These are phyloP conservation scores for Dinothrombium tinctorium DNA, from an alignment of 1,140 invertebrate genomes.

Conservation along the genomic window DNA sequence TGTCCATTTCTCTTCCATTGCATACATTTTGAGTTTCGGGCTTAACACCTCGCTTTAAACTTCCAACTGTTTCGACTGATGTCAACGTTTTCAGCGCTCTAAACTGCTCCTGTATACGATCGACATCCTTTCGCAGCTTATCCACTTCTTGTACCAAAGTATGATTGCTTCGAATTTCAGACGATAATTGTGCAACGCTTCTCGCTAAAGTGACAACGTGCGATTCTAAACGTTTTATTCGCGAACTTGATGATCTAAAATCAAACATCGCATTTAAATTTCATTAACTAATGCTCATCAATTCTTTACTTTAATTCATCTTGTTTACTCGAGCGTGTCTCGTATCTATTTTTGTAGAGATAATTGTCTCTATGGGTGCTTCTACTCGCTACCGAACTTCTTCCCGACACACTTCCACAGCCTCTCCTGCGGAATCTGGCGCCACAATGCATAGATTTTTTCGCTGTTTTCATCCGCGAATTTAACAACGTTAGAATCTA, in stretches of 20 bases:
- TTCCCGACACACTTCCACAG: slow-evolving; percentile 3
- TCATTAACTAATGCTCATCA: neutral
- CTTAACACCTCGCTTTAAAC: neutral
- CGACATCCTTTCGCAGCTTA: slow-evolving; percentile 53
- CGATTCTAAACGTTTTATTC: slow-evolving; percentile 67
- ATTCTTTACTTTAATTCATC: neutral
- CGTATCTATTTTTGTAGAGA: slow-evolving; percentile 1
- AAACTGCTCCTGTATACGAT: slow-evolving; percentile 39
- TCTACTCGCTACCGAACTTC: slow-evolving; percentile 10
- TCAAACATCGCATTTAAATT: neutral
- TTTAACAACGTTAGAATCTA: slow-evolving; percentile 5
- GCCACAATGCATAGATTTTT: slow-evolving; percentile 5
- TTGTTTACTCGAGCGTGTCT: neutral
- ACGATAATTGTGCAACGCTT: slow-evolving; percentile 73
- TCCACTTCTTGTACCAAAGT: slow-evolving; percentile 73
- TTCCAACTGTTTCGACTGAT: slow-evolving; percentile 2
- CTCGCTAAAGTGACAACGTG: slow-evolving; percentile 73
- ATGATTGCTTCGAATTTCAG: slow-evolving; percentile 73
- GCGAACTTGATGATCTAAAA: slow-evolving; percentile 48
- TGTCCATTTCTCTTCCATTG: neutral
- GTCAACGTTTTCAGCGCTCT: slow-evolving; percentile 12
- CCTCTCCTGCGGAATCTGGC: neutral
- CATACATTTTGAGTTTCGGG: neutral
- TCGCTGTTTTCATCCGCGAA: neutral
- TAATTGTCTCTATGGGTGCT: no score